Conservation (phyloP, 2,888 invertebrate genomes). For the Yponomeuta evonymella region DNA sequence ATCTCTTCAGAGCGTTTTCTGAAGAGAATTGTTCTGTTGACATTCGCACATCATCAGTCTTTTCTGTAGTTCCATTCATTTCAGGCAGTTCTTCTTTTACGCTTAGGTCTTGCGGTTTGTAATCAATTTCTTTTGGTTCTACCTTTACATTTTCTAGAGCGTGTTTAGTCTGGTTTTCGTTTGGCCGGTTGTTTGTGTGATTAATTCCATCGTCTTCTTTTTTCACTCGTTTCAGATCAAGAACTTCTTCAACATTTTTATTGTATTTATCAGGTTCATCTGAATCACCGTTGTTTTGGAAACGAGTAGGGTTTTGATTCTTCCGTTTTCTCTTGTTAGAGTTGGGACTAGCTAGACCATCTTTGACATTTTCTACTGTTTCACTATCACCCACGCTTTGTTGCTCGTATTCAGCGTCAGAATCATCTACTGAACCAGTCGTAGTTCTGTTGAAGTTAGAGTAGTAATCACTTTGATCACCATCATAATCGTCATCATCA, state of each 20-base stretch:
- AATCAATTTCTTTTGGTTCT: conserved; percentile 44
- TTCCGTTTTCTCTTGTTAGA: conserved; percentile 90
- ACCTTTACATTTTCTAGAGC: conserved; percentile 35
- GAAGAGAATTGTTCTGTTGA: conserved; percentile 57
- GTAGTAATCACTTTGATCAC: conserved; percentile 71
- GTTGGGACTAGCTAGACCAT: conserved; percentile 69
- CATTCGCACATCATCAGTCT: conserved; percentile 23
- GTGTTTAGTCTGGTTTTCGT: conserved; percentile 6
- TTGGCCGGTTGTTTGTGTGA: neutral
- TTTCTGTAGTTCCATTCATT: conserved; percentile 51
- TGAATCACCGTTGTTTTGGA: conserved; percentile 67
- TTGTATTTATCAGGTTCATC: conserved; percentile 34
- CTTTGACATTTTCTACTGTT: conserved; percentile 56
- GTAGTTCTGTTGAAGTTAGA: conserved; percentile 54
- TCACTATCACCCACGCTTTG: conserved; percentile 59
- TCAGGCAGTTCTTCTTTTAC: conserved; percentile 57
- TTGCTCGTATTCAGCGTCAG: conserved; percentile 65
- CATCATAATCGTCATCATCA: conserved; percentile 84
- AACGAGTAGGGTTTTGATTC: conserved; percentile 90
- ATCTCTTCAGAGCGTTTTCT: conserved; percentile 83
- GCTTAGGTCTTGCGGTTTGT: conserved; percentile 49
- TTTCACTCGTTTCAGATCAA: conserved; percentile 60
- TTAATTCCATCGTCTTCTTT: conserved; percentile 35
- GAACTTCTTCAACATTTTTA: conserved; percentile 41
- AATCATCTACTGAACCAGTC: conserved; percentile 57